Evolutionary conservation across 1,140 invertebrate genomes (phyloP), one percentile per base, ranked within the genome.

Genomic region (Ceratina japonica): DNA sequence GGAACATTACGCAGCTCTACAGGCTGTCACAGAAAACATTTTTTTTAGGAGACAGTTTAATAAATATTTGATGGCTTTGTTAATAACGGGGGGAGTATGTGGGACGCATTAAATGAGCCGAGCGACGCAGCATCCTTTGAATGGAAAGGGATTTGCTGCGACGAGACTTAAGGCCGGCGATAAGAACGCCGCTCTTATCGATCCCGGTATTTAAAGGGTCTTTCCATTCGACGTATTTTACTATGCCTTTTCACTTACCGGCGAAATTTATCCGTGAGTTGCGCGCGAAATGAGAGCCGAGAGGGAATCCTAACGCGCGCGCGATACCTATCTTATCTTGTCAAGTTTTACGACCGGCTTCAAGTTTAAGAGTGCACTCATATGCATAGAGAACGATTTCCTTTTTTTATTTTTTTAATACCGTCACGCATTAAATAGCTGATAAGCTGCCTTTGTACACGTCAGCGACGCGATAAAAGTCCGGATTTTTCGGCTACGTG

Each of bases 401-500:
- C 51, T 82, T 10, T 49, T 37, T 63, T 20, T 72, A 73, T 83
- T 20, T 72, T 78, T 83, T 80, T 76, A 84, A 84, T 83, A 80
- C 69, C 31, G 12, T 18, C 2, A 12, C 12, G 15, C 12, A 31
- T 84, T 80, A 76, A 84, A 80, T 63, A 62, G 68, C 58, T 73
- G 82, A 84, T 84, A 84, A 84, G 65, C 59, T 44, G 54, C 22
- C 54, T 79, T 77, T n/a, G 31, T 51, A 2, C 66, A 27, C 31
- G 44, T 54, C 80, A 66, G 77, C 78, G 58, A 12, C 44, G 7
- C 37, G n/a, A 54, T 13, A 16, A 58, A 76, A 5, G 18, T 7
- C 49, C 13, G 22, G 69, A 62, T 63, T 70, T 75, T 59, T 84
- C 49, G 61, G 20, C 61, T 63, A 68, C 66, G 24, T 49, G n/a